These are phyloP conservation scores for Sebastes miniatus DNA, from an alignment of 2,797 vertebrate species.

Conservation along the genomic window DNA sequence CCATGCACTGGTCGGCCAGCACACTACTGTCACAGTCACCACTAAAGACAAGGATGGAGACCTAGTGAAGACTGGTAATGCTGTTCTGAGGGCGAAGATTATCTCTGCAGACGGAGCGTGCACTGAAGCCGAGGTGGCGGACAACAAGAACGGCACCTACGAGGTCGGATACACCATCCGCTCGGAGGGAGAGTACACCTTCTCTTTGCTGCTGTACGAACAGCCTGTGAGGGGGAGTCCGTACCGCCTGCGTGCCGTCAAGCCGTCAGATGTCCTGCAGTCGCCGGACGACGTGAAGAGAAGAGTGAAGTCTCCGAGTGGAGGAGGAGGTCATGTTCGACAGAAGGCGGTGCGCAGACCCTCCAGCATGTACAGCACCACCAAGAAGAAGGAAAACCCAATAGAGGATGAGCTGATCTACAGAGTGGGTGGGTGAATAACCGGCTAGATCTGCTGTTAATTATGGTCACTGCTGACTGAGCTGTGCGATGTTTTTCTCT, in stretches of 20 bases:
- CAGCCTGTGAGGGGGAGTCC: slow-evolving; percentile 91
- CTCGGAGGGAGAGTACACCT: slow-evolving; percentile 87
- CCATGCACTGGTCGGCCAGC: slow-evolving; percentile 90
- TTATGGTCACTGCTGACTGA: not conserved
- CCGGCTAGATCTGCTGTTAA: not conserved
- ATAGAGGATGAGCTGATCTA: slow-evolving; percentile 97
- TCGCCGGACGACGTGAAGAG: slow-evolving; percentile 94
- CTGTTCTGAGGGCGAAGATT: slow-evolving; percentile 86
- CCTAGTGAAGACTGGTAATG: slow-evolving; percentile 90
- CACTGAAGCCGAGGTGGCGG: slow-evolving; percentile 85
- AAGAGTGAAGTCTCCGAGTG: slow-evolving; percentile 92
- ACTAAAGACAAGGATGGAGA: slow-evolving; percentile 96
- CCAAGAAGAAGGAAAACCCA: slow-evolving; percentile 97
- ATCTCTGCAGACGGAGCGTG: slow-evolving; percentile 78
- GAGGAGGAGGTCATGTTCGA: slow-evolving; percentile 91
- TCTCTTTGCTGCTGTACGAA: slow-evolving; percentile 88
- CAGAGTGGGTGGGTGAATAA: slow-evolving; percentile 87
- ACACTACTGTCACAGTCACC: slow-evolving; percentile 89
- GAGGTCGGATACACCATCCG: slow-evolving; percentile 90
- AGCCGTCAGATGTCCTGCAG: slow-evolving; percentile 88
- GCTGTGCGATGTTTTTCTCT: not conserved
- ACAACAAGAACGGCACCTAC: slow-evolving; percentile 96
- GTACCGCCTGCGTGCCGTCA: slow-evolving; percentile 87
- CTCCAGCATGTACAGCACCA: slow-evolving; percentile 97
- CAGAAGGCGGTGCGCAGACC: slow-evolving; percentile 94